A percentile compares a stretch with the other conserved stretches of the same genome.
phyloP scores from a whole-genome alignment of 2,113 vertebrate species.

The Callipepla californica region DNA sequence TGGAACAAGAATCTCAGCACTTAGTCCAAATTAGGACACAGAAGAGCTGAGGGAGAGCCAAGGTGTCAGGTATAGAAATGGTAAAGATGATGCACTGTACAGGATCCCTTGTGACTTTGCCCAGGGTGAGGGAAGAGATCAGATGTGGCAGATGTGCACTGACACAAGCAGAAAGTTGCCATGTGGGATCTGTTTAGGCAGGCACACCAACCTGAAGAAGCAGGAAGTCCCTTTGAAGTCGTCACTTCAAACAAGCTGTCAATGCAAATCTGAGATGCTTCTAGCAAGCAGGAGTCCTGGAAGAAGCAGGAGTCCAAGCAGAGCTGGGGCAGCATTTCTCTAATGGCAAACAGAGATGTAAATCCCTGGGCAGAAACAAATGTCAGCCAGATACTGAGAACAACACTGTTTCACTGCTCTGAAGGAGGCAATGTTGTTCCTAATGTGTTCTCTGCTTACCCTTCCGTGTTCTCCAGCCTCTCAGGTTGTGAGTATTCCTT shows the following conservation, averaged over 20 bases:
- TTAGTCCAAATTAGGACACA: not conserved
- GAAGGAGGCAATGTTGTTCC: not conserved
- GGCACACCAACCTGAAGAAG: not conserved
- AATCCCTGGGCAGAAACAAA: not conserved
- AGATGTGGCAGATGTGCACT: not conserved
- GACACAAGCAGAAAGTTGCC: not conserved
- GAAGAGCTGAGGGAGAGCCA: not conserved
- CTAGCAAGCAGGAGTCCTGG: not conserved
- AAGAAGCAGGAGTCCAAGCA: not conserved
- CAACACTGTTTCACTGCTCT: not conserved
- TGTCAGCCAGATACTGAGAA: not conserved
- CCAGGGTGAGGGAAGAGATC: not conserved
- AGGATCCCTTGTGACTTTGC: not conserved
- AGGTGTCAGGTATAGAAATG: not conserved
- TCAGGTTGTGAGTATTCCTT: not conserved
- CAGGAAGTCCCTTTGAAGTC: constrained; percentile 35
- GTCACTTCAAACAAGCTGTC: not conserved
- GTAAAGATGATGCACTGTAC: not conserved
- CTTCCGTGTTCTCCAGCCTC: not conserved
- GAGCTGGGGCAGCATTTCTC: not conserved
- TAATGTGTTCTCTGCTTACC: not conserved
- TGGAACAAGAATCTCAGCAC: not conserved
- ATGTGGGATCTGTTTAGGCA: not conserved
- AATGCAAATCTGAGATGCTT: not conserved
- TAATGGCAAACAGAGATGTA: not conserved